Evolutionary conservation across 2,113 vertebrate genomes (phyloP).

Genomic region (cat (Felis catus)): DNA sequence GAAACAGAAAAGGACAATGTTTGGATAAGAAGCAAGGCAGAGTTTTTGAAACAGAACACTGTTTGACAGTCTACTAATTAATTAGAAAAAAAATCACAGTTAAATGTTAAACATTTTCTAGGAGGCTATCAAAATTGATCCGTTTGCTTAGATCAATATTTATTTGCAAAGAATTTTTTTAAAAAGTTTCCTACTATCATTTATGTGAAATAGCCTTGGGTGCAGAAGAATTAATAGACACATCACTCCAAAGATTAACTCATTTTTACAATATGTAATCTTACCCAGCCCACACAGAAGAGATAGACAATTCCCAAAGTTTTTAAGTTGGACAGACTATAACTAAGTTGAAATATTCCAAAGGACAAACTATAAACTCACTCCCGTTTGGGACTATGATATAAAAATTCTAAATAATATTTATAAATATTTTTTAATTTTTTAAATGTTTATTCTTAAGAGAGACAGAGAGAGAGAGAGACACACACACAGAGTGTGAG

Average conservation of each 20-base stretch:
- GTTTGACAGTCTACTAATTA: constrained; percentile 22
- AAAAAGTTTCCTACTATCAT: not conserved
- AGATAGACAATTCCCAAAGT: not conserved
- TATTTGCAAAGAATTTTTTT: constrained; percentile 18
- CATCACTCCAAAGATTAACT: constrained; percentile 37
- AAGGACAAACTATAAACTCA: not conserved
- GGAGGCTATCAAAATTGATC: constrained; percentile 44
- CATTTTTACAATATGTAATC: not conserved
- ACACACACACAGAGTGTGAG: too few relatives aligned
- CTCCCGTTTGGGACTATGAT: not conserved
- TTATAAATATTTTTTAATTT: too few relatives aligned
- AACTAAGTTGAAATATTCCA: not conserved
- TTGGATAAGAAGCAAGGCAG: not conserved
- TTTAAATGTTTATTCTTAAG: too few relatives aligned
- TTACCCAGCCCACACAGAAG: not conserved
- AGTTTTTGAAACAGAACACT: not conserved
- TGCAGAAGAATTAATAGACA: not conserved
- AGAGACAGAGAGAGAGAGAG: too few relatives aligned
- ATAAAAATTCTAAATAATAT: constrained; percentile 18
- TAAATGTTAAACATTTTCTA: constrained; percentile 43
- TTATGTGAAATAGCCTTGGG: constrained; percentile 25
- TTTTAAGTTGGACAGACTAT: not conserved
- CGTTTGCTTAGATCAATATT: constrained; percentile 43
- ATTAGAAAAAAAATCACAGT: constrained; percentile 38
- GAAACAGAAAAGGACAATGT: not conserved